Percentiles rank a stretch among this genome's conserved stretches.
phyloP scores from a whole-genome alignment of 1,140 invertebrate genomes.

The Augochlora pura region DNA sequence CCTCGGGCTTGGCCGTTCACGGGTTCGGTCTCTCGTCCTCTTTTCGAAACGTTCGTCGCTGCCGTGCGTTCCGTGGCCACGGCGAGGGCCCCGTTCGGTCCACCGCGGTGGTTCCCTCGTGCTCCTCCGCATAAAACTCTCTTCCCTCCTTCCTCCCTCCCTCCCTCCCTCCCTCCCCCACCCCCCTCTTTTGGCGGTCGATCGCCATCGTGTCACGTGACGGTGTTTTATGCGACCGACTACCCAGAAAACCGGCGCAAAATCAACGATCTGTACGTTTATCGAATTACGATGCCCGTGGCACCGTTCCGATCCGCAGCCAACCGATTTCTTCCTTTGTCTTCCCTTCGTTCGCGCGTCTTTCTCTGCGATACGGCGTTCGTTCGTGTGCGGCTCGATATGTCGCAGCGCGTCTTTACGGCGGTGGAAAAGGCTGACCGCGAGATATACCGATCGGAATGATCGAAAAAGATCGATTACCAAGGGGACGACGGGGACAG shows the following conservation, averaged over 20 bases:
- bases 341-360: not conserved
- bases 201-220: constrained; percentile 60
- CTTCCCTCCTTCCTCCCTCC: constrained; percentile 34
- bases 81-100: not conserved
- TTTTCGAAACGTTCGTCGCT: constrained; percentile 41
- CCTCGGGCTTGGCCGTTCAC: not conserved
- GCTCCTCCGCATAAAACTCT: constrained; percentile 17
- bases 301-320: not conserved
- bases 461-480: constrained; percentile 45
- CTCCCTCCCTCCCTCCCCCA: too few species aligned
- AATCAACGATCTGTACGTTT: constrained; percentile 66
- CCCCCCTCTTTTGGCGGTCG: constrained; percentile 29
- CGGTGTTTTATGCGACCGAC: constrained; percentile 53
- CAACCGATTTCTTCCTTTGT: constrained; percentile 28
- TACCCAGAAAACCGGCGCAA: constrained; percentile 67
- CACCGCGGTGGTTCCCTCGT: constrained; percentile 14
- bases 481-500: not conserved
- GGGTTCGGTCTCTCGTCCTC: constrained; percentile 35
- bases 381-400: not conserved
- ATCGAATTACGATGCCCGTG: constrained; percentile 65
- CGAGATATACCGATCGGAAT: constrained; percentile 9
- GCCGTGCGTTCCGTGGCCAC: constrained; percentile 14
- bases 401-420: not conserved
- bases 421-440: not conserved
- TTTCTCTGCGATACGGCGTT: not conserved